These are phyloP conservation scores for Patella pellucida DNA, from an alignment of 2,888 invertebrate genomes.

Conservation along the genomic window DNA sequence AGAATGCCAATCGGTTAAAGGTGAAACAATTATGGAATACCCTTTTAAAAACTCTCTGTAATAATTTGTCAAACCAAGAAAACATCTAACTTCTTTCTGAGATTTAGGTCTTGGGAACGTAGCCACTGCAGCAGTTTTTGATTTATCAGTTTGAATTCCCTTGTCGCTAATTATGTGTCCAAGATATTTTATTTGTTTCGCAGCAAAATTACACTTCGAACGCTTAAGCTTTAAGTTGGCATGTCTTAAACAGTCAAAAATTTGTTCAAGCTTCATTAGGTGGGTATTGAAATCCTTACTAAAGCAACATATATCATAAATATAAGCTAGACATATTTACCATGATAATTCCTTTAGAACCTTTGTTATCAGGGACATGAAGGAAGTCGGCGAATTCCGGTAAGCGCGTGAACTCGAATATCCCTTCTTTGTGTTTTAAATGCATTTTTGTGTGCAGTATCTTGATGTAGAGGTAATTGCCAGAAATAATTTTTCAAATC, in stretches of 20 bases:
- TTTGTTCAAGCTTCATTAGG: conserved; percentile 28
- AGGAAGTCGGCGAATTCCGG: conserved; percentile 42
- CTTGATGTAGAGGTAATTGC: conserved; percentile 30
- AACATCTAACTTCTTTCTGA: conserved; percentile 28
- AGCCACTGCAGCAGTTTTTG: conserved; percentile 27
- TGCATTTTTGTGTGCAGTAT: conserved; percentile 34
- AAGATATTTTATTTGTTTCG: conserved; percentile 31
- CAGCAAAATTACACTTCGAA: conserved; percentile 39
- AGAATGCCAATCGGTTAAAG: conserved; percentile 31
- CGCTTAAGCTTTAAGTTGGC: conserved; percentile 37
- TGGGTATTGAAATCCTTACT: too few species aligned
- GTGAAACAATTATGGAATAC: conserved; percentile 34
- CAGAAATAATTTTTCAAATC: conserved; percentile 34
- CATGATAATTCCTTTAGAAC: too few species aligned
- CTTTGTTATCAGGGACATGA: too few species aligned
- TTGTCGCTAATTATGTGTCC: conserved; percentile 37
- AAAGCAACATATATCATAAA: too few species aligned
- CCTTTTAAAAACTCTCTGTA: conserved; percentile 35
- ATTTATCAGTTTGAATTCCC: conserved; percentile 33
- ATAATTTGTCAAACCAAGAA: conserved; percentile 34
- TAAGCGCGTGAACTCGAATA: conserved; percentile 34
- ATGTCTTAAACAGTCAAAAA: conserved; percentile 32
- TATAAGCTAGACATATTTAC: too few species aligned
- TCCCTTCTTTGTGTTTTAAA: conserved; percentile 36
- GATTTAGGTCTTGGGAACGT: conserved; percentile 29